These are phyloP conservation scores for Oreohelix idahoensis DNA, from an alignment of 1,140 invertebrate genomes.

Conservation along the genomic window DNA sequence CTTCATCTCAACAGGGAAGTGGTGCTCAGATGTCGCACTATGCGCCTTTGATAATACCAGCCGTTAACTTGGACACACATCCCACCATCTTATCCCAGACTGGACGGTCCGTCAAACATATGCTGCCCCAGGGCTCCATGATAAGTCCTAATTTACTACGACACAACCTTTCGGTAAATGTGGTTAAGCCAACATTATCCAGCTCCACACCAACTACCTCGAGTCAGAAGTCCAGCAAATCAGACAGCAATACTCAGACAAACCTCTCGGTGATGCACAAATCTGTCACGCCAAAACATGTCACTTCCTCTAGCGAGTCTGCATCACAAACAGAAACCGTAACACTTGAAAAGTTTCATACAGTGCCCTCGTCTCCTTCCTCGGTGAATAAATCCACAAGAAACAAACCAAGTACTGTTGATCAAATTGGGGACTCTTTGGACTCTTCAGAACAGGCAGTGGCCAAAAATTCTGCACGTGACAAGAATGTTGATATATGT, in stretches of 20 bases:
- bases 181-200: constrained; percentile 66
- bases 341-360: neutral
- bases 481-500: neutral
- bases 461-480: neutral
- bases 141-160: constrained; percentile 43
- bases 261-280: constrained; percentile 61
- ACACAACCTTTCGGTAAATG: constrained; percentile 59
- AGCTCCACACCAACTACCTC: constrained; percentile 48
- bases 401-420: neutral
- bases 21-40: constrained; percentile 38
- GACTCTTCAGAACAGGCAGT: neutral
- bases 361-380: neutral
- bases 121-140: constrained; percentile 38
- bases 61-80: constrained; percentile 38
- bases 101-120: constrained; percentile 12
- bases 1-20: constrained; percentile 3
- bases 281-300: constrained; percentile 38
- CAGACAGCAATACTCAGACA: constrained; percentile 68
- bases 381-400: neutral
- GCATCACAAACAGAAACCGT: neutral
- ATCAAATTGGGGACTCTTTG: neutral
- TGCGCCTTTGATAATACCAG: constrained; percentile 45
- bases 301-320: neutral
- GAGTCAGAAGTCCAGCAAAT: constrained; percentile 48
- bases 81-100: neutral